Conservation (phyloP, 2,888 invertebrate species). For the Campoplex nolae region DNA sequence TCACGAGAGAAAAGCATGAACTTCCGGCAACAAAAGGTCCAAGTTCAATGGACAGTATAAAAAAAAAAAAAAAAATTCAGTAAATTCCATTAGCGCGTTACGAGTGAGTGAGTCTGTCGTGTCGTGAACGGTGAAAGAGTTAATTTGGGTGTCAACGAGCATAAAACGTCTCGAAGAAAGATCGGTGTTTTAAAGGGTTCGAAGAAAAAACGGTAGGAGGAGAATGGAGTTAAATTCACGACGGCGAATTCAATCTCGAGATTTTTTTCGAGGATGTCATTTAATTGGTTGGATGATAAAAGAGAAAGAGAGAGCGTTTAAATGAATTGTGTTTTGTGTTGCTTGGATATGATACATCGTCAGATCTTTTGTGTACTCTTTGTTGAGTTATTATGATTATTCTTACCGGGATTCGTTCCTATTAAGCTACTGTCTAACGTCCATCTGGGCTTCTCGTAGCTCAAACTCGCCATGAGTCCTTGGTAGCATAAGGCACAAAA, state of each 20-base stretch:
- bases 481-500: constrained; percentile 95
- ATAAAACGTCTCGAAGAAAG: constrained; percentile 47
- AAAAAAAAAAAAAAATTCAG: background rate
- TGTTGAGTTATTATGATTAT: constrained; percentile 5
- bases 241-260: background rate
- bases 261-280: background rate
- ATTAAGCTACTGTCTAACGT: constrained; percentile 92
- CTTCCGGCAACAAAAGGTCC: constrained; percentile 7
- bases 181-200: constrained; percentile 41
- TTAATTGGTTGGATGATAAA: background rate
- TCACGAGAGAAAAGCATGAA: constrained; percentile 1
- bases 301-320: background rate
- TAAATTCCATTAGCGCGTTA: constrained; percentile 14
- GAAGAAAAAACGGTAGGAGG: constrained; percentile 25
- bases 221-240: constrained; percentile 3
- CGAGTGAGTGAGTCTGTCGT: background rate
- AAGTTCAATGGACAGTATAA: constrained; percentile 6
- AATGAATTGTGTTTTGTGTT: background rate
- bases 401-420: constrained; percentile 89
- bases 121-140: constrained; percentile 27
- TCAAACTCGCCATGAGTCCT: constrained; percentile 90
- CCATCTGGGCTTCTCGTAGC: constrained; percentile 90
- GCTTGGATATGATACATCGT: background rate
- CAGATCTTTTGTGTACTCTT: background rate
- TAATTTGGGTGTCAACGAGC: constrained; percentile 62